Evolutionary conservation across 2,113 vertebrate genomes (phyloP).

Genomic region (Corvus hawaiiensis): DNA sequence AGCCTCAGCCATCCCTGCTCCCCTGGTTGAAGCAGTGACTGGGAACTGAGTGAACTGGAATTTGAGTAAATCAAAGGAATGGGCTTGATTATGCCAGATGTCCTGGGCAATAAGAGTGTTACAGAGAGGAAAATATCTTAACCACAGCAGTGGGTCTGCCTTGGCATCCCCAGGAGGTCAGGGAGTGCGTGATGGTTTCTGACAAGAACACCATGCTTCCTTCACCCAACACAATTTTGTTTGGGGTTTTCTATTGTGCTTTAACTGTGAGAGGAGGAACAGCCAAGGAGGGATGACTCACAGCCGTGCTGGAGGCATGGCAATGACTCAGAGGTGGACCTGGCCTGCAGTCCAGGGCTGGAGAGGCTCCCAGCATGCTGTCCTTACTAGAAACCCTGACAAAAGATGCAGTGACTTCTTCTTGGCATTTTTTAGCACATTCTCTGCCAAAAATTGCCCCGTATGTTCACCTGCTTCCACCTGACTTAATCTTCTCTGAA

Average conservation of each 20-base stretch:
- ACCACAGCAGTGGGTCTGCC: neutral
- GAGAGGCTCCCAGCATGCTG: neutral
- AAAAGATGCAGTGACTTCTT: neutral
- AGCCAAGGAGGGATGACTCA: conserved; percentile 1
- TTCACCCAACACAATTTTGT: neutral
- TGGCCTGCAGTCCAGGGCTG: neutral
- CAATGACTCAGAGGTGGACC: neutral
- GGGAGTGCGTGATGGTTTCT: neutral
- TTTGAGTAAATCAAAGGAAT: neutral
- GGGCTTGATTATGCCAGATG: neutral
- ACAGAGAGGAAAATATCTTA: neutral
- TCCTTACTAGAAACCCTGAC: neutral
- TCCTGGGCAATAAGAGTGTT: neutral
- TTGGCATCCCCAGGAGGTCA: neutral
- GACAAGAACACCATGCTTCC: neutral
- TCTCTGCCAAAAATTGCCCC: neutral
- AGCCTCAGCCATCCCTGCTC: neutral
- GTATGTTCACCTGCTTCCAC: neutral
- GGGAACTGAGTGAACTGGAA: neutral
- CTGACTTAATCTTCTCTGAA: neutral
- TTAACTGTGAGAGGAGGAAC: neutral
- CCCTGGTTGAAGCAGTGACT: neutral
- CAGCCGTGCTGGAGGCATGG: neutral
- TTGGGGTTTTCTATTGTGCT: neutral
- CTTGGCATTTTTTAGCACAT: neutral